Conservation (phyloP, 2,888 invertebrate genomes). For the Sinotaia quadrata region DNA sequence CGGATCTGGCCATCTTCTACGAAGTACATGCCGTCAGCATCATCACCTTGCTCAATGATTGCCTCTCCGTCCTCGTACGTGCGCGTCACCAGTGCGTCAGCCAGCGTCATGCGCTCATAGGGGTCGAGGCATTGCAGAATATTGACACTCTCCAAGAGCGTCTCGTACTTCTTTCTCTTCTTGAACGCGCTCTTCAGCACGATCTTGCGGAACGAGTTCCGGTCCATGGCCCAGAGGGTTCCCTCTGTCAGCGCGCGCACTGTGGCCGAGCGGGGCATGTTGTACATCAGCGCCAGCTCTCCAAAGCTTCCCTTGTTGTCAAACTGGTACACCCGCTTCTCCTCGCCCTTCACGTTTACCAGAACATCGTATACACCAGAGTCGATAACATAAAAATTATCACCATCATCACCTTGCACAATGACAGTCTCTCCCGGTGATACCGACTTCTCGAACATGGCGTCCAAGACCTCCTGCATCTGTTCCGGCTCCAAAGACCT, state of each 20-base stretch:
- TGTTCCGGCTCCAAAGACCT: conserved; percentile 69
- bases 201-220: conserved; percentile 70
- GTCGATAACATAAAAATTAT: conserved; percentile 73
- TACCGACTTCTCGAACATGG: conserved; percentile 69
- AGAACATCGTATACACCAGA: conserved; percentile 68
- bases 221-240: conserved; percentile 72
- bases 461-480: conserved; percentile 71
- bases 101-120: conserved; percentile 71
- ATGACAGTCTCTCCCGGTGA: conserved; percentile 69
- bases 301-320: conserved; percentile 71
- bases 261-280: conserved; percentile 72
- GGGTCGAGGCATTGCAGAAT: conserved; percentile 67
- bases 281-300: conserved; percentile 72
- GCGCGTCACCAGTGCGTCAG: conserved; percentile 69
- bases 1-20: conserved; percentile 84
- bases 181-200: conserved; percentile 71
- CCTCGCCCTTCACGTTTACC: conserved; percentile 61
- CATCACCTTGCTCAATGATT: conserved; percentile 69
- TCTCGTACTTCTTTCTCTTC: conserved; percentile 71
- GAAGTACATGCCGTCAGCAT: conserved; percentile 72
- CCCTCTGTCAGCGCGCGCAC: conserved; percentile 65
- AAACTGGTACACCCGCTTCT: conserved; percentile 69
- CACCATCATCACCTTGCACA: conserved; percentile 71
- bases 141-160: conserved; percentile 67
- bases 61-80: conserved; percentile 61